Evolutionary conservation across 1,140 invertebrate genomes (phyloP).

Genomic region (Macrocentrus cingulum): DNA sequence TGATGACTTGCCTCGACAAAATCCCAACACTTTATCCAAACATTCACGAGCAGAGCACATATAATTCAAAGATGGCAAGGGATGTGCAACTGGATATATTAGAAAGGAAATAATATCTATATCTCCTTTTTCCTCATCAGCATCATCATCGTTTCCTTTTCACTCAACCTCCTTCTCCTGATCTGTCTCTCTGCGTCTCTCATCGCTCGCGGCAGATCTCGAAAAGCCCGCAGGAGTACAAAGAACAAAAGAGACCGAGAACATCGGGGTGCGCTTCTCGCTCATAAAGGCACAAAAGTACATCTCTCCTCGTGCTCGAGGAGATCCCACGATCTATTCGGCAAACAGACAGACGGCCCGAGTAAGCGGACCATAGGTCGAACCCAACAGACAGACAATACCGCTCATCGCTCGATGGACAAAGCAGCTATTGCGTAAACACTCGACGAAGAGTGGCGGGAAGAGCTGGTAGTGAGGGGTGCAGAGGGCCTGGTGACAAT

Average conservation of each 20-base stretch:
- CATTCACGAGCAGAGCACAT: no score
- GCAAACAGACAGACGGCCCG: constrained; percentile 49
- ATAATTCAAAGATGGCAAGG: no score
- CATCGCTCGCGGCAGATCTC: constrained; percentile 4
- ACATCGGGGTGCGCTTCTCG: constrained; percentile 21
- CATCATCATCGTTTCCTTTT: constrained; percentile 10
- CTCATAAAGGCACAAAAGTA: constrained; percentile 53
- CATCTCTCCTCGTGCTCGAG: constrained; percentile 40
- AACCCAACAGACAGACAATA: constrained; percentile 53
- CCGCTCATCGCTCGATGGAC: constrained; percentile 57
- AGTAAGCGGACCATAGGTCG: constrained; percentile 30
- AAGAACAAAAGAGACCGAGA: constrained; percentile 49
- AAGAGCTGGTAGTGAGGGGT: constrained; percentile 22
- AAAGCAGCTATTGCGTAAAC: constrained; percentile 60
- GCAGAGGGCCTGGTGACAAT: constrained; percentile 36
- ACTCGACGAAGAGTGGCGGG: constrained; percentile 37
- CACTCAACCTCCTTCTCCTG: background rate
- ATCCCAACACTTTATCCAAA: background rate
- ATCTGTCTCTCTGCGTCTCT: constrained; percentile 30
- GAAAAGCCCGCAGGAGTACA: constrained; percentile 39
- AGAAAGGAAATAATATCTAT: no score
- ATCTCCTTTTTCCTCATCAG: background rate
- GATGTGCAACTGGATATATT: no score
- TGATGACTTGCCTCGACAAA: background rate
- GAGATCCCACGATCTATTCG: constrained; percentile 51